These are phyloP conservation scores for Silvanus unidentatus DNA, from an alignment of 2,888 invertebrate genomes.

Conservation along the genomic window DNA sequence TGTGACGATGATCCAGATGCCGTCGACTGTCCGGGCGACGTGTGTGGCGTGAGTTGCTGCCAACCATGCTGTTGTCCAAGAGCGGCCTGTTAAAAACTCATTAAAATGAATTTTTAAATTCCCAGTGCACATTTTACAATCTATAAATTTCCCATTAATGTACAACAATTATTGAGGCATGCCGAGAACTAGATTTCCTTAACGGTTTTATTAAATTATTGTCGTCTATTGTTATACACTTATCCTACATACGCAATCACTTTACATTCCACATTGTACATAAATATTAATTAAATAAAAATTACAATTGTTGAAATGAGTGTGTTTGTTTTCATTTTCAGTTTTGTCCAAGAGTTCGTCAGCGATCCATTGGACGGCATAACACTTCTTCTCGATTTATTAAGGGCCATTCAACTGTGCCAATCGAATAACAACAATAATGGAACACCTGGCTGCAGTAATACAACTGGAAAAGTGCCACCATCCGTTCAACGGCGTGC, in stretches of 20 bases:
- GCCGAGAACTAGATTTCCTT: too few species aligned
- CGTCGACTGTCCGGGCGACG: conserved; percentile 41
- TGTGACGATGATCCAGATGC: conserved; percentile 53
- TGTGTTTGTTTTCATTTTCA: too few species aligned
- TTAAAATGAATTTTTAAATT: too few species aligned
- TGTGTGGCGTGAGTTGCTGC: conserved; percentile 32
- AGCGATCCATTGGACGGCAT: conserved; percentile 85
- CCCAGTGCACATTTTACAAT: too few species aligned
- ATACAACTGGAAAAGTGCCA: conserved; percentile 51
- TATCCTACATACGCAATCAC: too few species aligned
- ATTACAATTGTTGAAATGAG: background rate
- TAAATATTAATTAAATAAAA: too few species aligned
- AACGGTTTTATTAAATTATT: too few species aligned
- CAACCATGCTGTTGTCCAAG: conserved; percentile 42
- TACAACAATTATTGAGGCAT: too few species aligned
- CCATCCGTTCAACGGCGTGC: conserved; percentile 67
- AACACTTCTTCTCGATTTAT: conserved; percentile 72
- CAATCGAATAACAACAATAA: conserved; percentile 54
- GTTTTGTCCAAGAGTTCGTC: conserved; percentile 90
- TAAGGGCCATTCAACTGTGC: conserved; percentile 78
- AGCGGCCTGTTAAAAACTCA: conserved; percentile 36
- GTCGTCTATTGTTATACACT: too few species aligned
- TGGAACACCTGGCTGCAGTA: conserved; percentile 30
- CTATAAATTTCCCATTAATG: too few species aligned
- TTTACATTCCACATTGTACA: too few species aligned